Evolutionary conservation across 2,113 vertebrate species (phyloP), one percentile per base, ranked within the genome.

Genomic region (Hylia prasina): DNA sequence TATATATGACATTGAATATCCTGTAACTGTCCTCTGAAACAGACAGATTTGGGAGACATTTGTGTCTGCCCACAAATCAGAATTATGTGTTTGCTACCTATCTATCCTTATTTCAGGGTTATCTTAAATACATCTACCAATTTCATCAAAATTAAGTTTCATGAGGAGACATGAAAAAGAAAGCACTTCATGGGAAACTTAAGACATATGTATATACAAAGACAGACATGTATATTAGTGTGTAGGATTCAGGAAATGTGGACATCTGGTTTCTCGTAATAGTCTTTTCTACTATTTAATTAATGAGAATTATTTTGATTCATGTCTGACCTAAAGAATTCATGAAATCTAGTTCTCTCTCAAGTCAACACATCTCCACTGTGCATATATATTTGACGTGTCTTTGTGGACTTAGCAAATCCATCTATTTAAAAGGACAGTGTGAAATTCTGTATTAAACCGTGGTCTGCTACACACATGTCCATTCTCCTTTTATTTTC

Each of bases 391-490:
- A 90, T 53, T 94, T 75, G 66, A 77, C 57, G 2, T 8, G 2
- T 79, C 65, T 94, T 91, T 93, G 76, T 86, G 94, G 94, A 88
- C 75, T 58, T 33, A 85, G 89, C 88, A 95, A 97, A 96, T 97
- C 85, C 64, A 51, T 95, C 95, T 96, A 85, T 91, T 96, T 95
- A 88, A 93, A 97, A 94, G 82, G 93, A 96, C 92, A 95, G 19
- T 90, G 86, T 66, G 87, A 93, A 96, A 97, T 97, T 93, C 95
- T 85, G 87, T 94, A 83, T 96, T 97, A 91, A 94, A 96, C 95
- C 89, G 18, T 94, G 93, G 91, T 97, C 96, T 97, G 97, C 95
- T 97, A 71, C 96, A 94, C 97, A 98, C 80, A 97, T 98, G 98
- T 97, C 97, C 96, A 81, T 96, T 97, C 94, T 93, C 82, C 94